These are phyloP conservation scores for Aphis craccivora DNA, from an alignment of 1,140 invertebrate species.

Conservation along the genomic window DNA sequence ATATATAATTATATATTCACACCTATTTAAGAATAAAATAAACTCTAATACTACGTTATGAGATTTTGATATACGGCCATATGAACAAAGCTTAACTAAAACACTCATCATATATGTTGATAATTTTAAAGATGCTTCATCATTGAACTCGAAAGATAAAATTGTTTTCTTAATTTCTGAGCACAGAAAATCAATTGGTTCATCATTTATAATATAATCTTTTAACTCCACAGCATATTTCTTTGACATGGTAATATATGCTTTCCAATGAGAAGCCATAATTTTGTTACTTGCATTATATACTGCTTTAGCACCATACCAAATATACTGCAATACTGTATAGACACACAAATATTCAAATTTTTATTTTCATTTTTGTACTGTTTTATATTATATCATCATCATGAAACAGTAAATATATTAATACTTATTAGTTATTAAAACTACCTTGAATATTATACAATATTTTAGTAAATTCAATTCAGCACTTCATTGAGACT, in stretches of 20 bases:
- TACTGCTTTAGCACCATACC: constrained; percentile 24
- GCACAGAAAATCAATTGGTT: constrained; percentile 31
- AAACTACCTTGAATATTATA: not conserved
- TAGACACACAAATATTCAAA: not conserved
- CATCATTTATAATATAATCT: not conserved
- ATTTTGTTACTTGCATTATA: constrained; percentile 31
- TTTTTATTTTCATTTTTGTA: not conserved
- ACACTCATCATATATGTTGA: constrained; percentile 44
- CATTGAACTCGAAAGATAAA: not conserved
- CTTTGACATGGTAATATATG: constrained; percentile 16
- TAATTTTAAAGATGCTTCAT: constrained; percentile 30
- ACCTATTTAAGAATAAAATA: constrained; percentile 47
- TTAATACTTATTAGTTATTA: not conserved
- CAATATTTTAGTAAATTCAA: no score
- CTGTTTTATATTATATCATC: no score
- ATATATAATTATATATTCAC: not conserved
- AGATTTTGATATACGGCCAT: constrained; percentile 4
- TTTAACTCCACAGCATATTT: not conserved
- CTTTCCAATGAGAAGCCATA: constrained; percentile 46
- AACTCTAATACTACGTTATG: not conserved
- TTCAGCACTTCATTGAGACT: no score
- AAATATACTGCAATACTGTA: constrained; percentile 13
- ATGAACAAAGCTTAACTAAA: constrained; percentile 43
- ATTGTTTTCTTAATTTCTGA: not conserved
- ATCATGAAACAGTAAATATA: not conserved